These are phyloP conservation scores for Microctonus hyperodae DNA, from an alignment of 2,888 invertebrate species.

Conservation along the genomic window DNA sequence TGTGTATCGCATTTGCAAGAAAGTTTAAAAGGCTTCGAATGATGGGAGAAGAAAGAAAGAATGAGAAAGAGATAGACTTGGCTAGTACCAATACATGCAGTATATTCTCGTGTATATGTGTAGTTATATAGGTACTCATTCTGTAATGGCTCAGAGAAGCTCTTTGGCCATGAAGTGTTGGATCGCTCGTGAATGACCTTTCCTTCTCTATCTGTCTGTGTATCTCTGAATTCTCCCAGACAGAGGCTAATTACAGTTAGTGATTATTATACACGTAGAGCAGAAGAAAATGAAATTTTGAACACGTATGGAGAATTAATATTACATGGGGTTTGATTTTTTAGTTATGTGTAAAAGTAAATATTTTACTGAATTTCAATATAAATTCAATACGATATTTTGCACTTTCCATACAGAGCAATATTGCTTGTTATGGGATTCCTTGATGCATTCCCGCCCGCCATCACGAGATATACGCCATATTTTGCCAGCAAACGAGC, in stretches of 20 bases:
- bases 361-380: background rate
- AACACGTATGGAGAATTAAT: background rate
- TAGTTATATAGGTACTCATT: too few species aligned
- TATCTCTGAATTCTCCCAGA: conserved; percentile 31
- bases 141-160: conserved; percentile 43
- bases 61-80: conserved; percentile 38
- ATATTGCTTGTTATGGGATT: conserved; percentile 7
- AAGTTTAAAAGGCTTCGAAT: conserved; percentile 16
- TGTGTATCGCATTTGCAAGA: conserved; percentile 28
- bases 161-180: conserved; percentile 34
- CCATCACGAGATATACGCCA: conserved; percentile 15
- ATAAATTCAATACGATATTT: background rate
- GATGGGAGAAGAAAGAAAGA: conserved; percentile 11
- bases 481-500: conserved; percentile 12
- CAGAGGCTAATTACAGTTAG: conserved; percentile 33
- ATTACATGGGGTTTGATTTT: background rate
- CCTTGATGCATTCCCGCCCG: conserved; percentile 2
- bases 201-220: conserved; percentile 33
- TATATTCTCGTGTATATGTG: conserved; percentile 43
- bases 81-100: conserved; percentile 28
- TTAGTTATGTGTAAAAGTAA: background rate
- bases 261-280: conserved; percentile 7
- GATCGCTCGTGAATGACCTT: conserved; percentile 39
- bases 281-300: background rate
- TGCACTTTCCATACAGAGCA: background rate